These are phyloP conservation scores for Phalangium opilio DNA, from an alignment of 2,888 invertebrate genomes.

Conservation along the genomic window DNA sequence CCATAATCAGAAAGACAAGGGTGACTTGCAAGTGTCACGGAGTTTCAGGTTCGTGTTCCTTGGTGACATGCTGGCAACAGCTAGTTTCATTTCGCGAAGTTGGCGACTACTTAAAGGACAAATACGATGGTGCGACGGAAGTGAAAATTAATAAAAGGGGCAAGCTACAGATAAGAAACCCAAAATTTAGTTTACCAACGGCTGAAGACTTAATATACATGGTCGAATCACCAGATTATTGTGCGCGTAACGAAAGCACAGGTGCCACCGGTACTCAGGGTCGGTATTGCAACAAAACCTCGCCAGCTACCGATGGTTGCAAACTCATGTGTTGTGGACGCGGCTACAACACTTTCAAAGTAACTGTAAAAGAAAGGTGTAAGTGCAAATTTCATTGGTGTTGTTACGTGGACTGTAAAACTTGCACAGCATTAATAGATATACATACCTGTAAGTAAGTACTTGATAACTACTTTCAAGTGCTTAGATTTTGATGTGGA, in stretches of 20 bases:
- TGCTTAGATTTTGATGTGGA: no score
- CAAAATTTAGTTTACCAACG: constrained; percentile 63
- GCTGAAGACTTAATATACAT: constrained; percentile 84
- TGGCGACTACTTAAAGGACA: constrained; percentile 62
- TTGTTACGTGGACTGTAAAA: constrained; percentile 81
- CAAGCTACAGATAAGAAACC: constrained; percentile 61
- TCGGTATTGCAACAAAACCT: constrained; percentile 30
- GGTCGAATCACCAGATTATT: constrained; percentile 90
- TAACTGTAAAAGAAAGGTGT: constrained; percentile 60
- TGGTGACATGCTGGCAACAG: constrained; percentile 93
- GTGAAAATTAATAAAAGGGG: constrained; percentile 75
- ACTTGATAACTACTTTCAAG: no score
- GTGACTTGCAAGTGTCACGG: constrained; percentile 94
- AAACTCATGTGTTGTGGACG: constrained; percentile 77
- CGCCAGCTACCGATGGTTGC: constrained; percentile 56
- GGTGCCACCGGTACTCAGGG: constrained; percentile 50
- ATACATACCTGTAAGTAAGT: constrained; percentile 74
- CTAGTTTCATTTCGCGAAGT: constrained; percentile 72
- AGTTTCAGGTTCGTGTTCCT: constrained; percentile 84
- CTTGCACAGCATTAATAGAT: constrained; percentile 58
- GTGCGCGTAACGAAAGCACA: constrained; percentile 55
- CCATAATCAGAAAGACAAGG: constrained; percentile 76
- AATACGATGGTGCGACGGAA: constrained; percentile 84
- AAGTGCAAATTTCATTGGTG: constrained; percentile 94
- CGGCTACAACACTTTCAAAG: constrained; percentile 67